Percentiles rank a stretch among this genome's conserved stretches.
These are phyloP conservation scores for Genyomyrus donnyi DNA, from an alignment of 2,113 vertebrate genomes.

Conservation along the genomic window DNA sequence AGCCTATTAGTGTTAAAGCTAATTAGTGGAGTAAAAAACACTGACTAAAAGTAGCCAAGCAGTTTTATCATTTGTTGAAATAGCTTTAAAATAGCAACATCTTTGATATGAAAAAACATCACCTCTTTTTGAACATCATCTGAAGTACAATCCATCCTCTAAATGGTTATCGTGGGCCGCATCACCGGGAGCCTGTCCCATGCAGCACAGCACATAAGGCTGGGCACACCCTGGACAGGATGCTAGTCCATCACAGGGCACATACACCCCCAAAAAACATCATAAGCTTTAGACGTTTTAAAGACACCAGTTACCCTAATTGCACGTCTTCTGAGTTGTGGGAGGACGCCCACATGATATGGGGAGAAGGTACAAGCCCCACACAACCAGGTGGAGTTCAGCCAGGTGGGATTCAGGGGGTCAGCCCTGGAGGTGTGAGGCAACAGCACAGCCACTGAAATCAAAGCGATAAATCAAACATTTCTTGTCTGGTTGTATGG, in stretches of 20 bases:
- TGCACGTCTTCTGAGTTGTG: not conserved
- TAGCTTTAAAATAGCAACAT: not conserved
- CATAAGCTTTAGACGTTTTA: not conserved
- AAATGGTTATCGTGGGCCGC: not conserved
- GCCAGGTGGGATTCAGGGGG: not conserved
- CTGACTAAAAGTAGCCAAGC: not conserved
- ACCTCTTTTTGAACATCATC: not conserved
- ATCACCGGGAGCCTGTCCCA: not conserved
- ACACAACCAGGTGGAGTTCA: not conserved
- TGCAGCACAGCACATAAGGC: not conserved
- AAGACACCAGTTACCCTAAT: not conserved
- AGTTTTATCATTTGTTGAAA: not conserved
- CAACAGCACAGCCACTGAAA: not conserved
- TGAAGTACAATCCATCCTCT: not conserved
- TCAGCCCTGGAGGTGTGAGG: not conserved
- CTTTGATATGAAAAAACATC: not conserved
- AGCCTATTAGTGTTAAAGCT: not conserved
- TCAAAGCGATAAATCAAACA: not conserved
- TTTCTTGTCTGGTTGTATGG: not conserved
- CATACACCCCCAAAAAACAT: not conserved
- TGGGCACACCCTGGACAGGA: not conserved
- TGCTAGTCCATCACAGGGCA: not conserved
- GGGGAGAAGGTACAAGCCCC: not conserved
- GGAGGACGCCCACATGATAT: not conserved
- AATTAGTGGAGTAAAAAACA: not conserved